These are phyloP conservation scores for Cichlasoma orientale DNA, from an alignment of 2,797 vertebrate genomes.

Conservation along the genomic window DNA sequence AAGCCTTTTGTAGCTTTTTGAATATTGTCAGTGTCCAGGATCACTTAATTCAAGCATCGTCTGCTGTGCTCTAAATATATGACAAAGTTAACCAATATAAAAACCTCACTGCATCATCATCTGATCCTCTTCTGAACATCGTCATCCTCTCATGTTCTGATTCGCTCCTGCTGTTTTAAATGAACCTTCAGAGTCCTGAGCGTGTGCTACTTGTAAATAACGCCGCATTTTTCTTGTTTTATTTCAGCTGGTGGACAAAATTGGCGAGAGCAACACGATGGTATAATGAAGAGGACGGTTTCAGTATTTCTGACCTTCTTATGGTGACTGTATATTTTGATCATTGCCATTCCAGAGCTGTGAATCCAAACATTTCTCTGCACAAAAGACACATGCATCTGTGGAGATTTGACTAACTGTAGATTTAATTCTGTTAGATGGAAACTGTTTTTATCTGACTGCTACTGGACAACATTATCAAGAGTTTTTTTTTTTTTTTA, in stretches of 20 bases:
- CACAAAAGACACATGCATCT: constrained; percentile 25
- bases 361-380: constrained; percentile 45
- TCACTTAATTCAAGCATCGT: neutral
- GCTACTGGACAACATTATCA: constrained; percentile 43
- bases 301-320: constrained; percentile 80
- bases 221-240: constrained; percentile 21
- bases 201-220: neutral
- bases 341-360: constrained; percentile 51
- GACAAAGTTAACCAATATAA: neutral
- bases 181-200: neutral
- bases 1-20: neutral
- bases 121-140: neutral
- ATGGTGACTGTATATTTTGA: constrained; percentile 52
- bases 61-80: neutral
- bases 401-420: constrained; percentile 34
- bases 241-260: constrained; percentile 88
- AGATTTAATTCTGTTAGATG: constrained; percentile 3
- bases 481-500: constrained; percentile 7
- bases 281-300: constrained; percentile 84
- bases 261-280: constrained; percentile 97
- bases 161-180: neutral
- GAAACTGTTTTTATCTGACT: constrained; percentile 41
- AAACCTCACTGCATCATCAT: neutral
- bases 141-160: neutral
- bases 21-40: fast-evolving